Base-by-base conservation (phyloP, 2,888 invertebrate genomes). In the Eupithecia insigniata region DNA sequence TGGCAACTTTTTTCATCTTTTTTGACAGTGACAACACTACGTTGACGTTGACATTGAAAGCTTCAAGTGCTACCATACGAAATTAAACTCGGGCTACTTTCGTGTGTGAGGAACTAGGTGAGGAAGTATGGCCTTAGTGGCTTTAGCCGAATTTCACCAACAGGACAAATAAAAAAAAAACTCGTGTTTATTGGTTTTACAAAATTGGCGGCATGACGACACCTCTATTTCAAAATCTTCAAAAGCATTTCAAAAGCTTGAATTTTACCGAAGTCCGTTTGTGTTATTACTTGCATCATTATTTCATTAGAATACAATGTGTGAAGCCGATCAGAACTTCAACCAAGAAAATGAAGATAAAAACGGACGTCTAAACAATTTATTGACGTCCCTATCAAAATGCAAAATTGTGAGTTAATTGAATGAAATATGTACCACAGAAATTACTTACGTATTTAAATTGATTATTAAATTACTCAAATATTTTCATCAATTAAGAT, bases 351-450 rank as follows among this genome's bases (percentile, higher is more conserved):
- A 73, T 14, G 55, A 74, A 67, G 67, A 79, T 73, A 75, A 68
- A 46, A 72, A 58, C 7, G 69, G 14, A 16, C 88, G 88, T 34
- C 81, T 92, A 51, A 88, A 92, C 85, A 87, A 83, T 75, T 82
- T 92, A 76, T 74, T 92, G 62, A 81, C 86, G 76, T 83, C 79
- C 77, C 86, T 92, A 69, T 80, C 92, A 2, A 90, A 86, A 78
- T 92, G 89, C 77, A 93, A 93, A 90, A 86, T 87, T 72, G 93
- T 93, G 81, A 85, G 87, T 77, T 76, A 14, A 3, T 12, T 43
- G 0, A 2, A 7, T 1, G 2, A 46, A 12, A 4, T 34, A 34
- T 1, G 0, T 46, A 46, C 36, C 14, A 36, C 14, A 36, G 36
- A 14, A 36, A 36, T 36, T n/a, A 32, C 32, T 5, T 32, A 14